phyloP scores from a whole-genome alignment of 2,888 invertebrate genomes.

The Ellobium chinense region DNA sequence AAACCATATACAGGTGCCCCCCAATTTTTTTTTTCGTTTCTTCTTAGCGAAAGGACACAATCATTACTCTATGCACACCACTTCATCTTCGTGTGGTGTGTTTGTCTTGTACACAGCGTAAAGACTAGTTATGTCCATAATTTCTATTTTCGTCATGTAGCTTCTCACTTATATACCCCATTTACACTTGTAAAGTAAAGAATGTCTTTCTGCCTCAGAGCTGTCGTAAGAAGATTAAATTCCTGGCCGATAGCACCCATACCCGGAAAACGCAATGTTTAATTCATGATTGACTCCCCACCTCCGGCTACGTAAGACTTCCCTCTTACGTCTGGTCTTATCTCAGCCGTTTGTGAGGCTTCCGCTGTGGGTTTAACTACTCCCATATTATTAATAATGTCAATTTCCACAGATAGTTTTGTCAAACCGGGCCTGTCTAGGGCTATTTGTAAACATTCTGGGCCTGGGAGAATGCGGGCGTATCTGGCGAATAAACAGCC shows the following conservation, averaged over 20 bases:
- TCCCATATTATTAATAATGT: conserved; percentile 14
- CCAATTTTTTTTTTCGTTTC: no score
- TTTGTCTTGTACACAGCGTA: no score
- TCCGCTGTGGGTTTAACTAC: background rate
- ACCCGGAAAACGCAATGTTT: background rate
- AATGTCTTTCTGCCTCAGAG: no score
- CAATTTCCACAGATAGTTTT: conserved; percentile 29
- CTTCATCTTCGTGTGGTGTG: no score
- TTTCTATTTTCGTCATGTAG: no score
- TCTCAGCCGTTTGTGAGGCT: background rate
- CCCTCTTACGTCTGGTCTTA: background rate
- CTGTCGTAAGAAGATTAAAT: background rate
- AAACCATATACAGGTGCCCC: no score
- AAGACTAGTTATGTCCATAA: no score
- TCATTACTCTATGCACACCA: no score
- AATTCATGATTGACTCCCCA: background rate
- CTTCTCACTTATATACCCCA: no score
- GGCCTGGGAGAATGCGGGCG: background rate
- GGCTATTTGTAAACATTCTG: conserved; percentile 28
- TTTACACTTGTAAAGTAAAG: no score
- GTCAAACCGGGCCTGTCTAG: background rate
- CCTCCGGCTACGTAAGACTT: background rate
- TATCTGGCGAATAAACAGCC: conserved; percentile 43
- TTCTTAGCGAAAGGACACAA: no score
- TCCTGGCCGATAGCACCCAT: background rate